Evolutionary conservation across 2,888 invertebrate species (phyloP).

Genomic region (Acanthosoma haemorrhoidale): DNA sequence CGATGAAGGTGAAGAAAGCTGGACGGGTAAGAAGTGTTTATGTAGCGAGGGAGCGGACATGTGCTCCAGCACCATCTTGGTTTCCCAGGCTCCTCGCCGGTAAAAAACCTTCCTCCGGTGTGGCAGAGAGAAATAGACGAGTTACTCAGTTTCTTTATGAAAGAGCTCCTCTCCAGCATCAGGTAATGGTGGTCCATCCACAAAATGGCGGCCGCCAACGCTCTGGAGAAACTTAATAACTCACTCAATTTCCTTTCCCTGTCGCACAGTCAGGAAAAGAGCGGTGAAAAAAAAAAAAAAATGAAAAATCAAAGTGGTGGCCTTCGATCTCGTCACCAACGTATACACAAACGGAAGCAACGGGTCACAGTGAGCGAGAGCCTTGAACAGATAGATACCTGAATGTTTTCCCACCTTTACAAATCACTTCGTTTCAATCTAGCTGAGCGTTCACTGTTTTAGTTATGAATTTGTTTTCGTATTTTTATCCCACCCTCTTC

Average conservation of each 20-base stretch:
- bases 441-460: no score
- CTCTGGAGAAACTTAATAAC: conserved; percentile 7
- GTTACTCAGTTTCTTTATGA: neutral
- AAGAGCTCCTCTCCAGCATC: neutral
- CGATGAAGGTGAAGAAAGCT: conserved; percentile 3
- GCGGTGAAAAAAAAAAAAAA: neutral
- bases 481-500: no score
- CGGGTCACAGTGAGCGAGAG: no score
- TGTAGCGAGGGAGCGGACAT: neutral
- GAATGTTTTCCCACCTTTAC: no score
- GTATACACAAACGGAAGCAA: no score
- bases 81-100: neutral
- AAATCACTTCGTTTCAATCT: no score
- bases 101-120: neutral
- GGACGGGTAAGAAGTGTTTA: neutral
- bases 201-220: conserved; percentile 7
- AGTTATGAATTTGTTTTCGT: no score
- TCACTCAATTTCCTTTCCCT: neutral
- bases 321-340: no score
- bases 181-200: conserved; percentile 10
- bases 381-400: no score
- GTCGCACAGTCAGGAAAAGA: neutral
- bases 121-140: conserved; percentile 1
- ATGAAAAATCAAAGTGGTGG: neutral
- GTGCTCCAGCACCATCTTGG: neutral